These are phyloP conservation scores for Pristionchus fissidentatus DNA, from an alignment of 2,888 invertebrate genomes.

Conservation along the genomic window DNA sequence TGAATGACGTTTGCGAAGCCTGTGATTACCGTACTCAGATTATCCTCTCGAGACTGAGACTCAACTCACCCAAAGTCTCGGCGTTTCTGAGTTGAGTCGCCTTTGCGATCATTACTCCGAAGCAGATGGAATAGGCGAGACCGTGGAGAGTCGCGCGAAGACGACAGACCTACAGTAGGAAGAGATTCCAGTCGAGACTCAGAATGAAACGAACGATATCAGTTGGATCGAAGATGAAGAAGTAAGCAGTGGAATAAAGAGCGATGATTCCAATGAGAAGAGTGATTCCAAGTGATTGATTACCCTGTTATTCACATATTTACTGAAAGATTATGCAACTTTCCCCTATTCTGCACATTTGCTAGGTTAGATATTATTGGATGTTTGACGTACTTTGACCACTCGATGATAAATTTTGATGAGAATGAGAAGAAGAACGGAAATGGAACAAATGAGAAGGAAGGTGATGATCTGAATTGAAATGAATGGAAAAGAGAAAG, in stretches of 20 bases:
- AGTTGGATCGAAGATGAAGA: slow-evolving; percentile 72
- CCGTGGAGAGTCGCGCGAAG: slow-evolving; percentile 66
- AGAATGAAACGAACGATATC: slow-evolving; percentile 55
- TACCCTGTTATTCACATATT: slow-evolving; percentile 57
- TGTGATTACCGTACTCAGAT: not conserved
- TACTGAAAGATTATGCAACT: slow-evolving; percentile 44
- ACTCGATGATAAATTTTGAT: slow-evolving; percentile 47
- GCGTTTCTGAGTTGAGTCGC: slow-evolving; percentile 73
- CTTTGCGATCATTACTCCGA: slow-evolving; percentile 75
- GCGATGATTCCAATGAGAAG: slow-evolving; percentile 71
- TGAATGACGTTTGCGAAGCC: slow-evolving; percentile 65
- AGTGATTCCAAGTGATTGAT: slow-evolving; percentile 74
- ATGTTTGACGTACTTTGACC: not conserved
- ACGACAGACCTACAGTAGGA: slow-evolving; percentile 56
- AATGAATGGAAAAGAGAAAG: not conserved
- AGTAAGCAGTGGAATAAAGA: slow-evolving; percentile 69
- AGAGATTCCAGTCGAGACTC: not conserved
- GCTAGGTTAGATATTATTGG: no score
- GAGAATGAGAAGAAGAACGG: slow-evolving; percentile 45
- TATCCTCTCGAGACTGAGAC: not conserved
- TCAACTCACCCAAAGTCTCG: slow-evolving; percentile 64
- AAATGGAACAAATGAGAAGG: slow-evolving; percentile 31
- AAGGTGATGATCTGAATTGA: slow-evolving; percentile 53
- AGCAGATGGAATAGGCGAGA: slow-evolving; percentile 72
- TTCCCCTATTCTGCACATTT: no score